Evolutionary conservation across 2,113 vertebrate genomes (phyloP), one percentile per base, ranked within the genome.

Genomic region (Ursus arctos): DNA sequence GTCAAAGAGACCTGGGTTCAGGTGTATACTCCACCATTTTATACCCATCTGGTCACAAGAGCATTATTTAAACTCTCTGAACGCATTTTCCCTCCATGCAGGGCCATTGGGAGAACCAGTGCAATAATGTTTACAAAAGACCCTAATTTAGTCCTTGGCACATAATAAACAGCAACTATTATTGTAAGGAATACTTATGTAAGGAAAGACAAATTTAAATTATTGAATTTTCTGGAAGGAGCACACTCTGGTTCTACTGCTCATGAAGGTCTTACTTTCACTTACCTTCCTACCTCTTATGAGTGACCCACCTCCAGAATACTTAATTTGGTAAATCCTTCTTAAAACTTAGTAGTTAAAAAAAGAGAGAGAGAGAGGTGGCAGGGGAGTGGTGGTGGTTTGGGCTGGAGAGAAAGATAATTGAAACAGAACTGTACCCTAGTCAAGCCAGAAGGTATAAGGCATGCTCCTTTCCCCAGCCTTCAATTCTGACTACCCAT

Each of bases 171-270:
- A 72, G 21, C 14, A 96, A 11, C 51, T 69, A n/a, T 82, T 82
- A 51, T 72, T 65, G 1, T 79, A 71, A 88, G 24, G 76, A 83
- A 36, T 83, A 7, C 28, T 95, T 80, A 13, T 24, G 3, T 53
- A 91, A 93, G 97, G 80, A 91, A 88, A 84, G 51, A 16, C 31
- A 59, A 61, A 81, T 88, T 83, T 72, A 67, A 22, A 74, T 89
- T 59, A 80, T 67, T 80, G 10, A 16, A 40, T 88, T 91, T 89
- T 67, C 77, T 82, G 61, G 24, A 92, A 91, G 57, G n/a, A 13
- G 28, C 4, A 51, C 22, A 43, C 63, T 96, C 47, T 15, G 10
- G 31, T 94, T 89, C 33, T 76, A 0, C 61, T 81, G 13, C 21
- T 92, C 8, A 24, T 36, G 16, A 72, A 63, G 36, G 1, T 61